Conservation (phyloP, 2,888 invertebrate genomes). For the Acleris emargana region DNA sequence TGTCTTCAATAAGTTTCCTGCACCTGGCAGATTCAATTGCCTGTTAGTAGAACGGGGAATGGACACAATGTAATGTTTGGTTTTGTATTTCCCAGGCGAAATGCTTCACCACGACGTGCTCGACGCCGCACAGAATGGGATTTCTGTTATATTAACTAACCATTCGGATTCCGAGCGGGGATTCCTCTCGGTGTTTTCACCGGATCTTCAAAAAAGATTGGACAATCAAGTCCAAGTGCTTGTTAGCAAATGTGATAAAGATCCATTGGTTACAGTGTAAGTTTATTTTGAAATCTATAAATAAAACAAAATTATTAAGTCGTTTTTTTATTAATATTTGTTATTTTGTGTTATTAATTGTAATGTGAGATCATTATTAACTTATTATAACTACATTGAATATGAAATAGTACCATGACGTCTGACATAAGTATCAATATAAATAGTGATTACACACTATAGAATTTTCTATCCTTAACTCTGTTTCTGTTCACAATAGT, state of each 20-base stretch:
- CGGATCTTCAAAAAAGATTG: slow-evolving; percentile 59
- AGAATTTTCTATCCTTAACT: slow-evolving; percentile 34
- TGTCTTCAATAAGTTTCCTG: no score
- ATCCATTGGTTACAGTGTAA: slow-evolving; percentile 90
- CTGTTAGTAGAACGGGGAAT: no score
- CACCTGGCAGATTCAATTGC: background rate
- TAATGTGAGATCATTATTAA: slow-evolving; percentile 76
- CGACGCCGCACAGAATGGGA: slow-evolving; percentile 91
- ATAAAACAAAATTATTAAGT: slow-evolving; percentile 35
- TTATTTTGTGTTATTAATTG: slow-evolving; percentile 36
- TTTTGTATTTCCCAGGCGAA: slow-evolving; percentile 83
- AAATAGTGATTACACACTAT: slow-evolving; percentile 39
- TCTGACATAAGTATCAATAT: slow-evolving; percentile 2
- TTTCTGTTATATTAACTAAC: slow-evolving; percentile 93
- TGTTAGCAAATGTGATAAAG: slow-evolving; percentile 89
- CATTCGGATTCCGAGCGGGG: slow-evolving; percentile 98
- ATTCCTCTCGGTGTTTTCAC: slow-evolving; percentile 86
- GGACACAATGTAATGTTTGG: background rate
- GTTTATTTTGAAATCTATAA: slow-evolving; percentile 19
- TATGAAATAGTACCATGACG: slow-evolving; percentile 30
- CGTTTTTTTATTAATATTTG: slow-evolving; percentile 44
- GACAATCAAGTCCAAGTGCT: slow-evolving; percentile 84
- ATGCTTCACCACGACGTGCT: slow-evolving; percentile 98
- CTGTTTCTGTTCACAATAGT: slow-evolving; percentile 55
- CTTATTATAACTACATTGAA: slow-evolving; percentile 39